phyloP scores from a whole-genome alignment of 2,113 vertebrate species.

The Rattus norvegicus region GRCr8 NC_086020.1:155534001-155534500 shows the following conservation, averaged over 20 bases:
- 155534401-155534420: neutral
- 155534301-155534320: neutral
- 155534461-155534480: neutral
- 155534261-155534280: neutral
- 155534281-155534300: neutral
- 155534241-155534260: neutral
- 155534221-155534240: neutral
- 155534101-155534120: neutral
- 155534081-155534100: neutral
- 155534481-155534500: neutral
- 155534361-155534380: neutral
- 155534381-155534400: neutral
- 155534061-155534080: neutral
- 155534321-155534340: neutral
- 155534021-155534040: neutral
- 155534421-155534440: neutral
- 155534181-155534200: neutral
- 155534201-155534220: conserved; percentile 11
- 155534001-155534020: too few species aligned
- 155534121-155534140: conserved; percentile 17
- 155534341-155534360: neutral
- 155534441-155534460: neutral
- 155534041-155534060: neutral
- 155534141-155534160: conserved; percentile 35
- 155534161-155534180: neutral